Evolutionary conservation across 2,888 invertebrate genomes (phyloP), one percentile per base, ranked within the genome.

Genomic region (Dolichomitus sp.): DNA sequence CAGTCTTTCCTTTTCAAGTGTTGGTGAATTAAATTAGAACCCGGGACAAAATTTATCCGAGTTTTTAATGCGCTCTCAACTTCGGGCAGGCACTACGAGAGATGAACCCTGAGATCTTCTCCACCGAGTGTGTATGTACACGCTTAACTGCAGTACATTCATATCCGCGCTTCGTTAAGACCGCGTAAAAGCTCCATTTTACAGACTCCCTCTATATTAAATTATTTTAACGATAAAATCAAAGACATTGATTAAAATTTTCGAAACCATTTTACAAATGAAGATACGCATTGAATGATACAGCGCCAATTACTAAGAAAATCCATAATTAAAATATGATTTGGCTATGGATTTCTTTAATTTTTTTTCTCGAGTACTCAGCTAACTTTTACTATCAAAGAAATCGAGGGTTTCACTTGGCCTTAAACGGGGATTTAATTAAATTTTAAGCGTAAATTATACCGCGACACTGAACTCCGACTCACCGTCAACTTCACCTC

Each of bases 11-110:
- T 50, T 4, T 76, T 72, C 80, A 50, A 52, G 76, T 74, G 70
- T 75, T 75, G 72, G 66, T 33, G 74, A 81, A 86, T 85, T 83
- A 85, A 84, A 85, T 85, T 84, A 80, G 84, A n/a, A 75, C 73
- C 77, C 68, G 76, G 74, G 65, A 66, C 70, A 76, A 82, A 85
- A 85, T 87, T 85, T 84, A 85, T 85, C 81, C 69, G 74, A 81
- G 57, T 80, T 80, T 79, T 68, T 81, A 81, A 78, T 81, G 79
- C 70, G 52, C 72, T 78, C 50, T 48, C 69, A 23, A 27, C 57
- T 42, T 17, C 61, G 65, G 33, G 6, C 72, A 50, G 37, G 45
- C 63, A 70, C 61, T 50, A 48, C 68, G 69, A 73, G 78, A 66
- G 59, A 79, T 61, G 69, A 63, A 52, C 66, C 65, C 52, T 30